These are phyloP conservation scores for Corythornis madagascariensis DNA, from an alignment of 2,113 vertebrate genomes.

Conservation along the genomic window DNA sequence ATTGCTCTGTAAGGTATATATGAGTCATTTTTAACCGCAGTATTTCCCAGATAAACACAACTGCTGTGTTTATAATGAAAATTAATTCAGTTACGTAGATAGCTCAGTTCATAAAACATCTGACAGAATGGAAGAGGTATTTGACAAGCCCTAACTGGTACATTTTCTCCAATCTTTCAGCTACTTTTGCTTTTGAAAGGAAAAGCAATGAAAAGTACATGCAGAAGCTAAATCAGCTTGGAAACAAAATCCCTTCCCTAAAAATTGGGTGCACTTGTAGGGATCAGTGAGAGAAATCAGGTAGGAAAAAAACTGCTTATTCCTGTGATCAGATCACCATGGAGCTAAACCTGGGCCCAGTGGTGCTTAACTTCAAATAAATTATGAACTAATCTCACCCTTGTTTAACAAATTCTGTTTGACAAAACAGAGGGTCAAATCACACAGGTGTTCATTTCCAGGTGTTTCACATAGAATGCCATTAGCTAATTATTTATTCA, in stretches of 20 bases:
- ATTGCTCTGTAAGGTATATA: background rate
- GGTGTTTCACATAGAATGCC: background rate
- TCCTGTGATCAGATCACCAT: accelerated
- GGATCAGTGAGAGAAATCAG: background rate
- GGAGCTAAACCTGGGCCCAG: background rate
- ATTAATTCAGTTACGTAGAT: constrained; percentile 5
- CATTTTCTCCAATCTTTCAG: background rate
- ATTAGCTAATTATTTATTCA: background rate
- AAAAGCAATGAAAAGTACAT: background rate
- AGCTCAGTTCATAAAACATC: constrained; percentile 27
- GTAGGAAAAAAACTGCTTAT: background rate
- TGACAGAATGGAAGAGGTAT: constrained; percentile 56
- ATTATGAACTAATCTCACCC: background rate
- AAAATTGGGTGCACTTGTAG: background rate
- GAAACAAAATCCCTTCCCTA: background rate
- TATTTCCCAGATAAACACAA: constrained; percentile 48
- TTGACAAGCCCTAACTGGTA: constrained; percentile 53
- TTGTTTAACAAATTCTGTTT: background rate
- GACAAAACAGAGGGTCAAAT: background rate
- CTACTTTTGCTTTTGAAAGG: background rate
- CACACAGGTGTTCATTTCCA: background rate
- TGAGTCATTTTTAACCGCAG: constrained; percentile 44
- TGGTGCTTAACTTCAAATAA: background rate
- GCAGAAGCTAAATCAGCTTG: background rate
- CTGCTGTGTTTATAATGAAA: constrained; percentile 38